Conservation (phyloP, 2,888 invertebrate genomes). For the Pelosia muscerda region DNA sequence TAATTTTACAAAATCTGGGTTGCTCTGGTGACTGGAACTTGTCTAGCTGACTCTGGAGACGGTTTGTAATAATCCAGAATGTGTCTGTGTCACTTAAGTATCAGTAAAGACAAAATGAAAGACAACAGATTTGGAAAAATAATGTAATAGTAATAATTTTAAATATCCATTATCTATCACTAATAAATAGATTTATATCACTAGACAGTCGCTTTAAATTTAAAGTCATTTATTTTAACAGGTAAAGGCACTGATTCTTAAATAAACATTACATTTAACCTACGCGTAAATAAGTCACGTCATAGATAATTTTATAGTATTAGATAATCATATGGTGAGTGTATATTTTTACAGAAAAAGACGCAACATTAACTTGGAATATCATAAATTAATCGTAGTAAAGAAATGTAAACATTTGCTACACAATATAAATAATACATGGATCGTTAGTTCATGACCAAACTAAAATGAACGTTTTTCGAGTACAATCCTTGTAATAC, state of each 20-base stretch:
- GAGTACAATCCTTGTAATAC: slow-evolving; percentile 40
- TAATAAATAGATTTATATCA: slow-evolving; percentile 78
- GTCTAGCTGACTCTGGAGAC: not conserved
- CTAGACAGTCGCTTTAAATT: slow-evolving; percentile 78
- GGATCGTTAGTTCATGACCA: slow-evolving; percentile 24
- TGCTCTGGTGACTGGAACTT: not conserved
- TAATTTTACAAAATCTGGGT: not conserved
- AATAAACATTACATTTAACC: slow-evolving; percentile 62
- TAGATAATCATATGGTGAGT: slow-evolving; percentile 19
- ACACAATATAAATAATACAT: slow-evolving; percentile 32
- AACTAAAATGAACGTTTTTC: slow-evolving; percentile 36
- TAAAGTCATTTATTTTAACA: slow-evolving; percentile 68
- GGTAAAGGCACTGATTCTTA: slow-evolving; percentile 82
- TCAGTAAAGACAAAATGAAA: slow-evolving; percentile 36
- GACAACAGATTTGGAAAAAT: slow-evolving; percentile 78
- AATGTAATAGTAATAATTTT: slow-evolving; percentile 76
- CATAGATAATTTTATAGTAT: slow-evolving; percentile 17
- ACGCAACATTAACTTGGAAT: slow-evolving; percentile 42
- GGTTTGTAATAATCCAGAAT: not conserved
- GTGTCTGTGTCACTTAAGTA: not conserved
- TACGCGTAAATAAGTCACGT: slow-evolving; percentile 40
- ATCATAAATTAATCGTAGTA: slow-evolving; percentile 39
- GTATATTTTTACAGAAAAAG: slow-evolving; percentile 37
- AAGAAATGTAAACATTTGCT: slow-evolving; percentile 33
- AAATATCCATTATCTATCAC: slow-evolving; percentile 73